Base-by-base conservation (phyloP, 37 sponge, comb jelly and placozoan genomes). In the Geodia barretti region DNA sequence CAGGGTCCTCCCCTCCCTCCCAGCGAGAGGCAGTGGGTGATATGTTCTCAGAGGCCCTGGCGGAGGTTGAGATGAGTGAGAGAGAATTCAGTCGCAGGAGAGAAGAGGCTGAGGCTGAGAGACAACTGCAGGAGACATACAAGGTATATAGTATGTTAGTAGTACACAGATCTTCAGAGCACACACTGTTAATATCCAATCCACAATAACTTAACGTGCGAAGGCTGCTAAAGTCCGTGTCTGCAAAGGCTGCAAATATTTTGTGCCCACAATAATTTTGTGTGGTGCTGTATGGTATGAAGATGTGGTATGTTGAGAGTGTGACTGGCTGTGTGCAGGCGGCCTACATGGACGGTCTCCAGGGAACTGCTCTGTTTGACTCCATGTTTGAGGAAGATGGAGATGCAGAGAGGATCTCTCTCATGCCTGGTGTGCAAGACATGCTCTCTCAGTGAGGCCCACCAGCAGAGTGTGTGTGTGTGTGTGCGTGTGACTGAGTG, bases 281-380 rank as follows among this genome's bases (percentile, higher is more conserved):
- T n/a, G n/a, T n/a, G n/a, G n/a, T n/a, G n/a, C n/a, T n/a, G n/a
- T n/a, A n/a, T n/a, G n/a, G n/a, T n/a, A n/a, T n/a, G n/a, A n/a
- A n/a, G n/a, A n/a, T n/a, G n/a, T n/a, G n/a, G n/a, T n/a, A n/a
- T n/a, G n/a, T n/a, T n/a, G n/a, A n/a, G n/a, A n/a, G n/a, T n/a
- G n/a, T n/a, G n/a, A n/a, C n/a, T n/a, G n/a, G n/a, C n/a, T 14
- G 41, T 38, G 29, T 75, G 37, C 74, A 94, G 95, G 86, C 66
- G 42, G 95, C 98, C 17, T 97, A 90, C 84, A 87, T 95, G 37
- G 93, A 97, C 82, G 95, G 94, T 2, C 47, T 97, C 21, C 70
- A 79, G 42, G 91, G 76, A 2, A 73, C 33, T 19, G 69, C 62
- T 0, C 77, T 97, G 17, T 97, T 88, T 74, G 75, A 85, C 17